phyloP scores from a whole-genome alignment of 2,797 vertebrate species.

The Coluber constrictor region DNA sequence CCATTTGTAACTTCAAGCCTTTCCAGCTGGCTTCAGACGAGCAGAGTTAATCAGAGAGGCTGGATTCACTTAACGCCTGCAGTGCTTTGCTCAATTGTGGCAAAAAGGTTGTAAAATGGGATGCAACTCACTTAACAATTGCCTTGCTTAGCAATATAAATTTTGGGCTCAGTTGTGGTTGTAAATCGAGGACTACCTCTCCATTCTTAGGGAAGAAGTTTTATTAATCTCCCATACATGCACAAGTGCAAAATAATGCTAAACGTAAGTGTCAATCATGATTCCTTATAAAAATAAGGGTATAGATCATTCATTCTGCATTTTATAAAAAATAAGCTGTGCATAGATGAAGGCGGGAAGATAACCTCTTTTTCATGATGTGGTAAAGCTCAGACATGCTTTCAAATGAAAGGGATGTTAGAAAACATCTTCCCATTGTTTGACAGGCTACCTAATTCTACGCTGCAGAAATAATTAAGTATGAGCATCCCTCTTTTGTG shows the following conservation, averaged over 20 bases:
- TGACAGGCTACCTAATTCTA: background rate
- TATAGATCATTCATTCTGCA: background rate
- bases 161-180: background rate
- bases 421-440: background rate
- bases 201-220: background rate
- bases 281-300: conserved; percentile 10
- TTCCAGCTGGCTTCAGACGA: background rate
- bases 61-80: background rate
- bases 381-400: background rate
- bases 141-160: background rate
- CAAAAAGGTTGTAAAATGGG: background rate
- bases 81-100: background rate
- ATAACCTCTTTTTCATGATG: background rate
- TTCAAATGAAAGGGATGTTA: background rate
- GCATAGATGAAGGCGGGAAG: background rate
- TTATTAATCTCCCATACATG: background rate
- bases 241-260: background rate
- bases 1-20: background rate
- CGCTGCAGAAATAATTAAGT: background rate
- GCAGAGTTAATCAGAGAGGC: background rate
- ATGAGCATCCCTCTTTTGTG: background rate
- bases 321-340: background rate
- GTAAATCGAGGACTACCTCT: background rate
- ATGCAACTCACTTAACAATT: background rate
- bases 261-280: conserved; percentile 24